Percentiles rank a stretch among this genome's conserved stretches.
Evolutionary conservation across 2,113 vertebrate genomes (phyloP).

Genomic region (Austrofundulus limnaeus): DNA sequence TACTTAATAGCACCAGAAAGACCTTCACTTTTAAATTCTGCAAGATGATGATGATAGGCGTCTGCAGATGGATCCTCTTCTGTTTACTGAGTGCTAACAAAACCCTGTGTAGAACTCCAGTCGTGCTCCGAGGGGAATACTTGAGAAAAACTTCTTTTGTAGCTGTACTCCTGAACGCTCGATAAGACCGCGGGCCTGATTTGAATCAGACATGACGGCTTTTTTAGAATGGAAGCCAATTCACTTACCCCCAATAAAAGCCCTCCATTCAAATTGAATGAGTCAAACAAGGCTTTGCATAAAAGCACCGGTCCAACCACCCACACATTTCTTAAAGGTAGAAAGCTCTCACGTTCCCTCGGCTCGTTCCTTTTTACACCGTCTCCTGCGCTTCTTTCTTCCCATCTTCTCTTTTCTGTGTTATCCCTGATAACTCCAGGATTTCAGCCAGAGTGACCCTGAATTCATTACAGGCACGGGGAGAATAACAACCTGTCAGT

Average conservation of each 20-base stretch:
- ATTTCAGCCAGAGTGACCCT: conserved; percentile 53
- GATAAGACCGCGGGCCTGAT: conserved; percentile 54
- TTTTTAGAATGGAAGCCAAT: conserved; percentile 45
- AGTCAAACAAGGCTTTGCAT: conserved; percentile 53
- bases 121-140: conserved; percentile 30
- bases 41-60: background rate
- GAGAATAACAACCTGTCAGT: conserved; percentile 54
- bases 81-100: conserved; percentile 28
- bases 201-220: conserved; percentile 60
- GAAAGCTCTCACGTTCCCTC: conserved; percentile 45
- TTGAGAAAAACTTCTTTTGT: conserved; percentile 43
- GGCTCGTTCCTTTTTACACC: conserved; percentile 3
- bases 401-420: conserved; percentile 29
- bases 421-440: conserved; percentile 51
- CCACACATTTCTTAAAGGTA: conserved; percentile 56
- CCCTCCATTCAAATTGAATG: conserved; percentile 57
- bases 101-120: background rate
- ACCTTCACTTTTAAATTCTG: background rate
- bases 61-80: conserved; percentile 7
- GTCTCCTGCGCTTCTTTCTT: conserved; percentile 20
- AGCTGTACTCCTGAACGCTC: conserved; percentile 38
- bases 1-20: background rate
- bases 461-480: conserved; percentile 51
- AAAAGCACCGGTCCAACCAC: conserved; percentile 50
- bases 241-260: conserved; percentile 57